Evolutionary conservation across 2,113 vertebrate genomes (phyloP).

Genomic region (Orientallactaga bullata): DNA sequence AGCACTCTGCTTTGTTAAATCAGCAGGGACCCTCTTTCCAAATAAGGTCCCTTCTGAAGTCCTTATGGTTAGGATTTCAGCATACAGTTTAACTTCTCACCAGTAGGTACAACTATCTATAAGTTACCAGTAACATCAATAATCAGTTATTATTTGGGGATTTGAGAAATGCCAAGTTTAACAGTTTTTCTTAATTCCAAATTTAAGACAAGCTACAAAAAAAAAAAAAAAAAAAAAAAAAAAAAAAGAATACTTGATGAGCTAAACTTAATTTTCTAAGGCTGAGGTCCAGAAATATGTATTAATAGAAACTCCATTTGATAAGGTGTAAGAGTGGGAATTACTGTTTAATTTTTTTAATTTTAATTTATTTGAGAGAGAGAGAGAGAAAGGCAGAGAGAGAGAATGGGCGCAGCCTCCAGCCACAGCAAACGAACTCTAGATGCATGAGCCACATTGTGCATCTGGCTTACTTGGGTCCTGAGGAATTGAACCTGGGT

Average conservation of each 20-base stretch:
- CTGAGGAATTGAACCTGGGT: too few relatives aligned
- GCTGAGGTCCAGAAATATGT: conserved; percentile 11
- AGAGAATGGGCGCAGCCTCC: too few relatives aligned
- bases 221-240: background rate
- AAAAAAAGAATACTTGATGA: background rate
- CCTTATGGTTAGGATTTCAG: background rate
- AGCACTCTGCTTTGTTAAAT: background rate
- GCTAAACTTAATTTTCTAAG: conserved; percentile 31
- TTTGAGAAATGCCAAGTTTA: background rate
- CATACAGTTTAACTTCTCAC: background rate
- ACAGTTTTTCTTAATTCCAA: conserved; percentile 21
- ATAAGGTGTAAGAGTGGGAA: background rate
- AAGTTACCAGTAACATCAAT: background rate
- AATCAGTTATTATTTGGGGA: too few relatives aligned
- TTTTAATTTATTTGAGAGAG: too few relatives aligned
- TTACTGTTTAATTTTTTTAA: background rate
- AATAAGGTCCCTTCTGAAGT: background rate
- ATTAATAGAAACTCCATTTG: background rate
- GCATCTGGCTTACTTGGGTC: too few relatives aligned
- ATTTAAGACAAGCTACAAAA: background rate
- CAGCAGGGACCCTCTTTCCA: background rate
- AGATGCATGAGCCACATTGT: too few relatives aligned
- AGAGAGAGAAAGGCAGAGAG: too few relatives aligned
- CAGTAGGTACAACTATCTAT: background rate
- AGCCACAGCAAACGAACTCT: too few relatives aligned